Percentiles rank a stretch among this genome's conserved stretches.
Conservation (phyloP, 1,140 invertebrate genomes). For the Kradibia gibbosae region DNA sequence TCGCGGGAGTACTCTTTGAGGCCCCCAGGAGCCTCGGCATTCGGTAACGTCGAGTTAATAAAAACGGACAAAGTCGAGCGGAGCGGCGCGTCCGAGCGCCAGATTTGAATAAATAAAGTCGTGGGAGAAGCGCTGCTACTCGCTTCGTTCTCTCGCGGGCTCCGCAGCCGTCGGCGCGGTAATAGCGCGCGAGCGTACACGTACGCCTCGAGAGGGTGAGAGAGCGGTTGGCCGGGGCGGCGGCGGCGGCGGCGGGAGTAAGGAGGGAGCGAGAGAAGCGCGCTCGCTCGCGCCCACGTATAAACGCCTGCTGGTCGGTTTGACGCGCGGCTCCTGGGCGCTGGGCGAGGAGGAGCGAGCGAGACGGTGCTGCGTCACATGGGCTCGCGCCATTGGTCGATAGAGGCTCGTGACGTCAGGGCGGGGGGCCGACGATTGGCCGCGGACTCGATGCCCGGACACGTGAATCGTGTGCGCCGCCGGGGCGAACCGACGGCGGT, state of each 20-base stretch:
- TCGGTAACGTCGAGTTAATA: no score
- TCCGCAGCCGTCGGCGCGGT: background rate
- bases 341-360: background rate
- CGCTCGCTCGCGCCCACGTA: background rate
- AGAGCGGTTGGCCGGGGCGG: no score
- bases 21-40: no score
- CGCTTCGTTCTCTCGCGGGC: background rate
- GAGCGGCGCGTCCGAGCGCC: background rate
- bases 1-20: no score
- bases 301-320: background rate
- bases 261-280: background rate
- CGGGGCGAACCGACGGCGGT: no score
- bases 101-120: slow-evolving; percentile 15
- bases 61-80: no score
- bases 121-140: background rate
- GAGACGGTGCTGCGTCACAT: slow-evolving; percentile 70
- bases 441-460: slow-evolving; percentile 67
- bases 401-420: slow-evolving; percentile 71
- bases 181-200: background rate
- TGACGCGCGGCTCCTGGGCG: background rate
- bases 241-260: no score
- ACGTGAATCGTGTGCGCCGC: slow-evolving; percentile 71
- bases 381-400: slow-evolving; percentile 71
- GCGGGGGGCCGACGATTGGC: slow-evolving; percentile 42
- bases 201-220: no score